phyloP scores from a whole-genome alignment of 2,113 vertebrate genomes.

The Plecturocebus donacophilus region DNA sequence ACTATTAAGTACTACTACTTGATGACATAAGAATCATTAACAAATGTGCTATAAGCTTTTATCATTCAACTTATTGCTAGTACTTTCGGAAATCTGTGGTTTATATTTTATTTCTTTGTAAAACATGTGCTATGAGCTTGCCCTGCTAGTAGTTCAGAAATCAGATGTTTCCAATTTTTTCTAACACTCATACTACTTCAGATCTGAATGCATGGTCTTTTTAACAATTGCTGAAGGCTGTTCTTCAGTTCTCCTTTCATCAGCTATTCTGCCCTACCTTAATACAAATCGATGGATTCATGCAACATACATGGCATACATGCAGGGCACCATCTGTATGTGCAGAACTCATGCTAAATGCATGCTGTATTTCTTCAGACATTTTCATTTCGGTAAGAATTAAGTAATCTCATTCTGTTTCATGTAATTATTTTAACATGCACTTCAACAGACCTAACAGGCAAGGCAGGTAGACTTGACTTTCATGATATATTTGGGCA shows the following conservation, averaged over 20 bases:
- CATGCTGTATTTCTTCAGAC: constrained; percentile 68
- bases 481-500: constrained; percentile 64
- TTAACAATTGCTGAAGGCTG: constrained; percentile 41
- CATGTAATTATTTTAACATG: constrained; percentile 64
- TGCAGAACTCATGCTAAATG: constrained; percentile 21
- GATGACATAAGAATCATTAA: constrained; percentile 71
- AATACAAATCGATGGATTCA: constrained; percentile 23
- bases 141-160: constrained; percentile 67
- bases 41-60: constrained; percentile 79
- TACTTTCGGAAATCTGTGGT: constrained; percentile 76
- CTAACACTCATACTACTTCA: constrained; percentile 47
- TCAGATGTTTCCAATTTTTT: constrained; percentile 74
- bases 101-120: constrained; percentile 71
- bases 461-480: constrained; percentile 70
- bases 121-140: constrained; percentile 77
- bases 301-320: constrained; percentile 52
- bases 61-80: constrained; percentile 83
- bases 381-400: constrained; percentile 49
- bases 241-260: constrained; percentile 47
- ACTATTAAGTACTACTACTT: constrained; percentile 50
- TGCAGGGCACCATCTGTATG: neutral
- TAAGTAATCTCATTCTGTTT: constrained; percentile 56
- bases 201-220: constrained; percentile 57
- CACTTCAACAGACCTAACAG: constrained; percentile 68
- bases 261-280: constrained; percentile 38